Evolutionary conservation across 2,888 invertebrate species (phyloP), one percentile per base, ranked within the genome.

Genomic region (Perithous albicinctus): DNA sequence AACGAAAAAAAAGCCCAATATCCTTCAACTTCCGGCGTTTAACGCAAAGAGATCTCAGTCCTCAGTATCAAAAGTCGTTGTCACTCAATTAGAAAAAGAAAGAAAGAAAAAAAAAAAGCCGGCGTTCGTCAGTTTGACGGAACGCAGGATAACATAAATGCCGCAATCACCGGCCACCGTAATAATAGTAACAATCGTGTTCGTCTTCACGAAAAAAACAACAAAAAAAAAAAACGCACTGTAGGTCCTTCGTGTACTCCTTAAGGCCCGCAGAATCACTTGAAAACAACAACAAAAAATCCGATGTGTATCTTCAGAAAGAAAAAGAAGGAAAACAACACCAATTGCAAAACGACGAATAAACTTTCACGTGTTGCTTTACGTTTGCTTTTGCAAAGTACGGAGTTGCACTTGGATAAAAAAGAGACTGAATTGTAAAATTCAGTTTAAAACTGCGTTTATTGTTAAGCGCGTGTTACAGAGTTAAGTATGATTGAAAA

Each of bases 81-180:
- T 46, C 35, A 20, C 78, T 63, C 35, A n/a, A n/a, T n/a, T n/a
- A n/a, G n/a, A n/a, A n/a, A n/a, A n/a, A n/a, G n/a, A n/a, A n/a
- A n/a, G 63, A 63, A 41, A 32, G 23, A 70, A 63, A 72, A 69
- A 41, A 70, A 35, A 46, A 2, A 15, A n/a, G 43, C 43, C 54
- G 63, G 54, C 54, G 64, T 63, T 69, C 35, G 43, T 82, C 48
- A 69, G 41, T 48, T 26, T 29, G 63, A 35, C 63, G 26, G 15
- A 75, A 41, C 32, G 51, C 69, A 56, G 70, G 66, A 56, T 61
- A 69, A 73, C 78, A 74, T 56, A 69, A n/a, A 64, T 63, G 67
- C 74, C 78, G 73, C 72, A 61, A 70, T 59, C 75, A 82, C 82
- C 74, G 75, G 82, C 70, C 77, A 81, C 80, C 61, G 59, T 61